These are phyloP conservation scores for Drosophila histrio DNA, from an alignment of 2,888 invertebrate species.

Conservation along the genomic window DNA sequence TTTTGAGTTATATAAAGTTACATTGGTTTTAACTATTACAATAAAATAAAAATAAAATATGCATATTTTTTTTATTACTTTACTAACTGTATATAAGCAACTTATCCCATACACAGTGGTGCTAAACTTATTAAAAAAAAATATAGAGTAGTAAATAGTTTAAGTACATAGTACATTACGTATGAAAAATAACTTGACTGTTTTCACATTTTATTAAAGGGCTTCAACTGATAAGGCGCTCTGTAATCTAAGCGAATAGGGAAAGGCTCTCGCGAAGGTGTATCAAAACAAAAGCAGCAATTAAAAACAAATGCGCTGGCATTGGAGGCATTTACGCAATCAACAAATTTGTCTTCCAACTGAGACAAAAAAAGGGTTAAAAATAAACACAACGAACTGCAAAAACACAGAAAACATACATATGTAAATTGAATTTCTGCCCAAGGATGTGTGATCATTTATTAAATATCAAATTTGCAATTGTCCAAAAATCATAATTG, in stretches of 20 bases:
- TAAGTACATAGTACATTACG: not conserved
- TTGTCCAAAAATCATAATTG: slow-evolving; percentile 8
- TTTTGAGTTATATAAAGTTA: too few relatives aligned
- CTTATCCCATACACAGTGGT: not conserved
- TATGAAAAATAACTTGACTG: slow-evolving; percentile 4
- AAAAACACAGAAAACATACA: not conserved
- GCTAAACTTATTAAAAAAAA: not conserved
- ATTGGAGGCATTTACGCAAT: slow-evolving; percentile 48
- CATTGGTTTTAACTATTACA: too few relatives aligned
- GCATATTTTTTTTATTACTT: slow-evolving; percentile 17
- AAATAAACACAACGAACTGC: slow-evolving; percentile 22
- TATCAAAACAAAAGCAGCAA: slow-evolving; percentile 75
- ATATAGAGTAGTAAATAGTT: not conserved
- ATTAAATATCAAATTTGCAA: not conserved
- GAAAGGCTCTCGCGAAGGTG: slow-evolving; percentile 46
- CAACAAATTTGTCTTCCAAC: slow-evolving; percentile 23
- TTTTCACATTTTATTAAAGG: slow-evolving; percentile 26
- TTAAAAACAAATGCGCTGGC: slow-evolving; percentile 65
- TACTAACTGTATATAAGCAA: not conserved
- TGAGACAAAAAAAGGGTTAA: slow-evolving; percentile 36
- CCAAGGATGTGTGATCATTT: slow-evolving; percentile 1
- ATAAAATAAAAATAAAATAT: too few relatives aligned
- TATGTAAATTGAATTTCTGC: not conserved
- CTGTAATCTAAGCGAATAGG: slow-evolving; percentile 20
- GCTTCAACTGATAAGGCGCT: slow-evolving; percentile 56